Evolutionary conservation across 2,888 invertebrate species (phyloP), one percentile per base, ranked within the genome.

Genomic region (Blomia tropicalis): DNA sequence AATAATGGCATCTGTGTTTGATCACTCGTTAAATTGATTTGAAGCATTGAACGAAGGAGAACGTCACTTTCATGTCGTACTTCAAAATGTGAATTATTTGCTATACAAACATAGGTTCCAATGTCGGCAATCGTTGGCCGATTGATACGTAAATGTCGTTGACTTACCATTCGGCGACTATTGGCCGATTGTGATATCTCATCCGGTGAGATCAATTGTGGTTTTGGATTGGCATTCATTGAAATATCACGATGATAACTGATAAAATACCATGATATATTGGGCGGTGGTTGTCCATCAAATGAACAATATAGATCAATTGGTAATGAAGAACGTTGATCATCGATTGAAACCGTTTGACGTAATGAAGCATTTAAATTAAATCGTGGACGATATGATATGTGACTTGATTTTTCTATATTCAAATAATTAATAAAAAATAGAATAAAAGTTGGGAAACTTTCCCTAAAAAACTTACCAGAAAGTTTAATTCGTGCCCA

Each of bases 21-120:
- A 19, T n/a, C 29, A 11, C 7, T 19, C 3, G 63, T 58, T 7
- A 62, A 7, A 62, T 22, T 29, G 27, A 60, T 4, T 4, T 32
- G 17, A 17, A 29, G 23, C 65, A 66, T 51, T 66, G 66, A 63
- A 60, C 65, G 61, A 31, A 67, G 65, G 43, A 66, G 56, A 29
- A 68, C 60, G 30, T 66, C 63, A 51, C 65, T 62, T 43, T 68
- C 67, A 29, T 62, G 64, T 54, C 66, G 66, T 5, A 66, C 66
- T 59, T 68, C 66, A 17, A 67, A 68, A 29, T 67, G 63, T 36
- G 66, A 65, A 58, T 69, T 69, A 58, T 68, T 68, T 32, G 68
- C 67, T 25, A 67, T 56, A 60, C 69, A 69, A n/a, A 67, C 63
- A 59, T 67, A 68, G 58, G 66, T 66, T 14, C 68, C 67, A 25